Evolutionary conservation across 2,113 vertebrate species (phyloP), one percentile per base, ranked within the genome.

Genomic region (Lipophrys pholis): DNA sequence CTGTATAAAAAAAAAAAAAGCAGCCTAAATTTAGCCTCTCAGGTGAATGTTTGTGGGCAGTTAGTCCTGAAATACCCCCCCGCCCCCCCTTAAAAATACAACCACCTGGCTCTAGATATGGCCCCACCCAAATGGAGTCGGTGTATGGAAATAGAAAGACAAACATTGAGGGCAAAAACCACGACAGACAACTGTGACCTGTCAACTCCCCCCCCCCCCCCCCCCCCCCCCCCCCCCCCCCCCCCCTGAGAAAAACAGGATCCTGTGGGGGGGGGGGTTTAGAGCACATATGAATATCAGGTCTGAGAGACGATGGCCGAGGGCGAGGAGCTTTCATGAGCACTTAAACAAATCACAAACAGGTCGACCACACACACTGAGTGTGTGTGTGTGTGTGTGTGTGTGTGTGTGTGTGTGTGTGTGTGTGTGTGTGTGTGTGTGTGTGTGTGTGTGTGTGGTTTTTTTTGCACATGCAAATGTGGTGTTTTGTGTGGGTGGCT

Each of bases 391-490:
- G n/a, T n/a, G n/a, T n/a, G n/a, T n/a, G n/a, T n/a, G n/a, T n/a
- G n/a, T n/a, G n/a, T n/a, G n/a, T n/a, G 21, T 30, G 21, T 30
- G 21, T 30, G 21, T 30, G 21, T 30, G 21, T 30, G 21, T 4
- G 21, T 30, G 21, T 4, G 21, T 30, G 21, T 4, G 21, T 30
- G 21, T 6, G 11, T 45, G 42, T 15, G 61, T 9, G 14, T 11
- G 45, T 55, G 12, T 36, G 2, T 45, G n/a, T 35, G 45, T 16
- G 11, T 35, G 8, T 2, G 8, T 8, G 52, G 63, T n/a, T 69
- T 80, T 86, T 79, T 87, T 88, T 86, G 77, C 80, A 83, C 84
- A 91, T 90, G 90, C 91, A 92, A 91, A 92, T 89, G 40, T 16
- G 42, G 69, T 12, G 46, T 69, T 80, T 68, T 30, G 76, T 68